phyloP scores from a whole-genome alignment of 1,140 invertebrate genomes.

The Paralvinella palmiformis region DNA sequence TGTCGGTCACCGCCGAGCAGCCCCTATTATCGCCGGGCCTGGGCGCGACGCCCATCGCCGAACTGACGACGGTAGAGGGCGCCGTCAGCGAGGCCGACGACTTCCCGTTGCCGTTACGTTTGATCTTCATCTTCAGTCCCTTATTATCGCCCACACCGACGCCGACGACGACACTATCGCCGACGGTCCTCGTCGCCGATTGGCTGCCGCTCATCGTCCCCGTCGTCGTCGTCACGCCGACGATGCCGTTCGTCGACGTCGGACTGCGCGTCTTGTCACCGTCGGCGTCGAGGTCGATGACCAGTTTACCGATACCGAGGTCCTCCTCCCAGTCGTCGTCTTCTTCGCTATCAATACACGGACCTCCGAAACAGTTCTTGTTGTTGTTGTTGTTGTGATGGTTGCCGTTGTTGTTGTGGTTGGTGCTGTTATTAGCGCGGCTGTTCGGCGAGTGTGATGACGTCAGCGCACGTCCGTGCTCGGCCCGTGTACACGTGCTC shows the following conservation, averaged over 20 bases:
- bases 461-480: no score
- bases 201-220: background rate
- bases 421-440: background rate
- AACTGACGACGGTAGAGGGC: background rate
- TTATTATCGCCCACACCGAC: no score
- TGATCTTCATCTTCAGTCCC: slow-evolving; percentile 1
- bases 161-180: no score
- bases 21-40: background rate
- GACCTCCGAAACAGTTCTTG: background rate
- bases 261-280: background rate
- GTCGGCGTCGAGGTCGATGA: slow-evolving; percentile 5
- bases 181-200: background rate
- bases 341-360: background rate
- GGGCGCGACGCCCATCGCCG: background rate
- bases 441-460: no score
- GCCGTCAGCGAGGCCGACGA: background rate
- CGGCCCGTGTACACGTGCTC: no score
- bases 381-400: background rate
- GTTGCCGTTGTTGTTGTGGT: background rate
- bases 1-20: background rate
- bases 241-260: background rate
- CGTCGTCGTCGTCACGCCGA: background rate
- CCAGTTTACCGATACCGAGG: slow-evolving; percentile 7
- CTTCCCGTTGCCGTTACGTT: background rate
- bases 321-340: slow-evolving; percentile 11